A percentile compares a stretch with the other conserved stretches of the same genome.
Evolutionary conservation across 1,140 invertebrate genomes (phyloP).

Genomic region (Zaprionus capensis): DNA sequence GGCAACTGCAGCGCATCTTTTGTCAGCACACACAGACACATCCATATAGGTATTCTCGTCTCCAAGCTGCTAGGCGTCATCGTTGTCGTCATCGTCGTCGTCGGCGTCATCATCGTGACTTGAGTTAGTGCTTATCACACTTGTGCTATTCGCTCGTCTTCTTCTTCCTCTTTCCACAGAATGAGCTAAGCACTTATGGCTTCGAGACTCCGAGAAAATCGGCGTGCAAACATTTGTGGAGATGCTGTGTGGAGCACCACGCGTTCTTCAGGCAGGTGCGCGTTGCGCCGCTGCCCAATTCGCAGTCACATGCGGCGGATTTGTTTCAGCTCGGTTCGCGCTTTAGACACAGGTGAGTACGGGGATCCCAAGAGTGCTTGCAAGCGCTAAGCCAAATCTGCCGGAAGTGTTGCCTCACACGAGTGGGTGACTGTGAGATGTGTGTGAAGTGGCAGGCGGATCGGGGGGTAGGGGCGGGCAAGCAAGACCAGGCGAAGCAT

Average conservation of each 20-base stretch:
- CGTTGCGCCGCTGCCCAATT: conserved; percentile 87
- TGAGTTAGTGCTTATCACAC: conserved; percentile 77
- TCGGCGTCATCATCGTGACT: conserved; percentile 60
- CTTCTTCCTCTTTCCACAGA: conserved; percentile 86
- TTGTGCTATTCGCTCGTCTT: conserved; percentile 40
- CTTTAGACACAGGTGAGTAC: conserved; percentile 88
- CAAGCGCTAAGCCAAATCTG: conserved; percentile 35
- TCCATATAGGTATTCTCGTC: conserved; percentile 21
- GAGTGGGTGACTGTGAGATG: conserved; percentile 47
- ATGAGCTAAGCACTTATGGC: conserved; percentile 97
- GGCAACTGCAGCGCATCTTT: conserved; percentile 56
- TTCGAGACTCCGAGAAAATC: conserved; percentile 97
- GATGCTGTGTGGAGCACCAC: conserved; percentile 99
- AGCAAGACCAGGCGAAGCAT: conserved; percentile 6
- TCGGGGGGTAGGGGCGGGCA: too few relatives aligned
- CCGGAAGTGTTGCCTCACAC: conserved; percentile 52
- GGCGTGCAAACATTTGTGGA: conserved; percentile 99
- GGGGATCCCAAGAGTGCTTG: background rate
- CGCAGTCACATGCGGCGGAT: conserved; percentile 86
- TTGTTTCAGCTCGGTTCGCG: conserved; percentile 90
- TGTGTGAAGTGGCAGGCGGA: background rate
- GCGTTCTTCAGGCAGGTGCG: conserved; percentile 97
- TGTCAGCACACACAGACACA: conserved; percentile 40
- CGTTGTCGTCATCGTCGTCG: conserved; percentile 41
- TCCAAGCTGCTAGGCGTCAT: background rate